Percentiles rank a stretch among this genome's conserved stretches.
Evolutionary conservation across 2,113 vertebrate genomes (phyloP).

Genomic region (Furnarius figulus): DNA sequence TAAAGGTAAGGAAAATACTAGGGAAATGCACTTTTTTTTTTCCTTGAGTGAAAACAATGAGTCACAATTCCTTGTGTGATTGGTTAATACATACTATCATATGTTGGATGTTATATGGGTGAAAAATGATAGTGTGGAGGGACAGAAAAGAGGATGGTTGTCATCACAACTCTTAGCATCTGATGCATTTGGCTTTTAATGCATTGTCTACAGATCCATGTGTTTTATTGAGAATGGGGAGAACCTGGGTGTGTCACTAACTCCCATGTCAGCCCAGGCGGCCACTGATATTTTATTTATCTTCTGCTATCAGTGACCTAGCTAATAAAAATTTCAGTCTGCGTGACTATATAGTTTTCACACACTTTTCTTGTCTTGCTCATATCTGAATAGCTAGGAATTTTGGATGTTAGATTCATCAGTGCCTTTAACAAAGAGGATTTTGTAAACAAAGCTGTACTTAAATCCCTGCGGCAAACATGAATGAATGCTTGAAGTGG

Average conservation of each 20-base stretch:
- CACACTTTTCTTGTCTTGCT: neutral
- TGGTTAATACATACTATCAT: neutral
- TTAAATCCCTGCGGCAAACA: neutral
- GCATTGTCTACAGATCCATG: neutral
- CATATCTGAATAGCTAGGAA: neutral
- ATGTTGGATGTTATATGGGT: neutral
- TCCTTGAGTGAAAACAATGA: neutral
- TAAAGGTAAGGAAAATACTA: neutral
- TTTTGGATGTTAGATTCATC: neutral
- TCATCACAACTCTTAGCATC: neutral
- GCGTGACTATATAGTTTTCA: neutral
- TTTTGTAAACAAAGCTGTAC: conserved; percentile 3
- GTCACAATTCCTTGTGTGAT: neutral
- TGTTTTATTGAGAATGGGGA: neutral
- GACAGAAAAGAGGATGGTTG: neutral
- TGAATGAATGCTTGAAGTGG: neutral
- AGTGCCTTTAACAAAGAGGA: neutral
- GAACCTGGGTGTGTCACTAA: neutral
- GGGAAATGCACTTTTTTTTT: neutral
- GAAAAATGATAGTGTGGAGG: neutral
- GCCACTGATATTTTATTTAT: neutral
- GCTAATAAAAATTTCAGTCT: neutral
- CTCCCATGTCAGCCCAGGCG: neutral
- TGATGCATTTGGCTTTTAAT: neutral
- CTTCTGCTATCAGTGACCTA: neutral